Percentiles rank a stretch among this genome's conserved stretches.
Conservation (phyloP, 2,888 invertebrate genomes). For the Elaeidobius kamerunicus region DNA sequence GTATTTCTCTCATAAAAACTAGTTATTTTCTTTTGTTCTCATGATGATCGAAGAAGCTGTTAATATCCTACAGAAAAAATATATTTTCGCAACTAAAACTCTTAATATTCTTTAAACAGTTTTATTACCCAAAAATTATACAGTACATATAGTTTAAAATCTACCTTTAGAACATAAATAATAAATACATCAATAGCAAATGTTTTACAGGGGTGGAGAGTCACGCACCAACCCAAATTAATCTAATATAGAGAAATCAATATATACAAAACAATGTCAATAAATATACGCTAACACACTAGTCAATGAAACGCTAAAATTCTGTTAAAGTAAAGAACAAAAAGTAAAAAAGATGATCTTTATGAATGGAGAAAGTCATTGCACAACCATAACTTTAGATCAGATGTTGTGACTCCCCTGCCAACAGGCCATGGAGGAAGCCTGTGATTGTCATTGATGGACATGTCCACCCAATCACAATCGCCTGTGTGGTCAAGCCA, state of each 20-base stretch:
- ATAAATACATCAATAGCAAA: conserved; percentile 42
- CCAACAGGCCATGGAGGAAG: conserved; percentile 28
- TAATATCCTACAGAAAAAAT: no score
- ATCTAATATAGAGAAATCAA: conserved; percentile 8
- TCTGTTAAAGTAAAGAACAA: conserved; percentile 2
- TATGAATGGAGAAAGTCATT: conserved; percentile 4
- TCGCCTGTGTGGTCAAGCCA: conserved; percentile 48
- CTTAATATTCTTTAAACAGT: conserved; percentile 17
- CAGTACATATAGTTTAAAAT: conserved; percentile 21
- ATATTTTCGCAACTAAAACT: no score
- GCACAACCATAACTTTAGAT: conserved; percentile 21
- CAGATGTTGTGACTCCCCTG: conserved; percentile 25
- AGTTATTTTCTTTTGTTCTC: no score
- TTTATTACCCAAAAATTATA: conserved; percentile 25
- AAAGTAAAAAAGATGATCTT: not conserved
- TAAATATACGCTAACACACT: conserved; percentile 8
- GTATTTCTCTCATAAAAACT: no score
- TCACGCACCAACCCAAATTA: conserved; percentile 27
- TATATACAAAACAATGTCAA: conserved; percentile 12
- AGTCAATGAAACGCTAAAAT: conserved; percentile 1
- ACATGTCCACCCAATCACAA: conserved; percentile 37
- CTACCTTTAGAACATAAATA: conserved; percentile 27
- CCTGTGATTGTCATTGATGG: conserved; percentile 29
- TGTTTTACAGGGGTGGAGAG: conserved; percentile 40
- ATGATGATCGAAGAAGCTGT: no score